Evolutionary conservation across 2,888 invertebrate genomes (phyloP).

Genomic region (Sesia bembeciformis): DNA sequence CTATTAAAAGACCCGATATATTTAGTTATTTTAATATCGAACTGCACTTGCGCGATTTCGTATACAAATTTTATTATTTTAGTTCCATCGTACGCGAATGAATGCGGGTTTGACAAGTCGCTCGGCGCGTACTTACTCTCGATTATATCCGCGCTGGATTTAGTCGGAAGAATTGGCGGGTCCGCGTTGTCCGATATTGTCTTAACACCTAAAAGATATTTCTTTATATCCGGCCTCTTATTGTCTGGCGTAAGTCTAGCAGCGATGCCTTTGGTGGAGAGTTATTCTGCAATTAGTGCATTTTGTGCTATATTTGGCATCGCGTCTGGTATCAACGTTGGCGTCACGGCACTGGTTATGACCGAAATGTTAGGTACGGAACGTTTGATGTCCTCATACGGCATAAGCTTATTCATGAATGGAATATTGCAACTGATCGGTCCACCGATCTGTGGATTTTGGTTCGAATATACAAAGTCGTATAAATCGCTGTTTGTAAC

Average conservation of each 20-base stretch:
- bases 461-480: constrained; percentile 77
- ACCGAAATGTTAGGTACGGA: constrained; percentile 90
- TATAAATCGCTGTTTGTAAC: constrained; percentile 83
- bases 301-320: constrained; percentile 87
- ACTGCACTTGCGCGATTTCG: constrained; percentile 89
- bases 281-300: constrained; percentile 77
- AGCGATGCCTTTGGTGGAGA: constrained; percentile 78
- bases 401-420: constrained; percentile 88
- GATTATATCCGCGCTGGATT: constrained; percentile 85
- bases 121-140: constrained; percentile 83
- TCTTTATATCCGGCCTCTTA: constrained; percentile 85
- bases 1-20: constrained; percentile 86
- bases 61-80: constrained; percentile 90
- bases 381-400: constrained; percentile 88
- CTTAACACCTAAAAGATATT: constrained; percentile 85
- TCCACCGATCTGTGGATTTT: constrained; percentile 86
- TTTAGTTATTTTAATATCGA: constrained; percentile 86
- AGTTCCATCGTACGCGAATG: constrained; percentile 83
- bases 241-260: constrained; percentile 84
- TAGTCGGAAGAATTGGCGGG: constrained; percentile 89
- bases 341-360: constrained; percentile 90
- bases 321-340: constrained; percentile 89
- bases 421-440: constrained; percentile 87
- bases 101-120: constrained; percentile 80
- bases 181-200: constrained; percentile 87